Conservation (phyloP, 2,888 invertebrate species). For the Trichopria drosophilae region DNA sequence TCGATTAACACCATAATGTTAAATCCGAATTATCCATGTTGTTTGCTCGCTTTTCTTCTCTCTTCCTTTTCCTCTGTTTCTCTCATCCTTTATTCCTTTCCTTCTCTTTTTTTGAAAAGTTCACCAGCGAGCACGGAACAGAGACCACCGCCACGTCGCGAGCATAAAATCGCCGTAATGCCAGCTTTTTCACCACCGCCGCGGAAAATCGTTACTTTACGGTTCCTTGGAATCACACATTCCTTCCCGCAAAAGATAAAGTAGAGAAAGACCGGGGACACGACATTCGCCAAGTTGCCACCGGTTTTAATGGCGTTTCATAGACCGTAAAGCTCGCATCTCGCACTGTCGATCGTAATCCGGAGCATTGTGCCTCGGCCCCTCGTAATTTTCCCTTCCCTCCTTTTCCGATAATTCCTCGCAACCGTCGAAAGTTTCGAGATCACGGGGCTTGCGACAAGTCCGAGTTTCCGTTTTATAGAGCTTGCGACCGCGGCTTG, state of each 20-base stretch:
- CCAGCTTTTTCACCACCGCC: no score
- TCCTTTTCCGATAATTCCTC: constrained; percentile 35
- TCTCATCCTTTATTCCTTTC: constrained; percentile 23
- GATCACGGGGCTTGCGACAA: constrained; percentile 10
- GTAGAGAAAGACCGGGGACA: constrained; percentile 22
- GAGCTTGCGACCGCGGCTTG: constrained; percentile 19
- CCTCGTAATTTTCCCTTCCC: no score
- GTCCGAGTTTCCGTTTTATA: constrained; percentile 2
- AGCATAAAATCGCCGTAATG: no score
- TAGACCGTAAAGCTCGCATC: constrained; percentile 42
- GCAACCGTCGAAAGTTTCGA: constrained; percentile 26
- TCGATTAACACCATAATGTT: constrained; percentile 20
- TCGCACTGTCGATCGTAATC: constrained; percentile 30
- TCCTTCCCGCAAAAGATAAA: constrained; percentile 30
- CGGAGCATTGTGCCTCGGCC: no score
- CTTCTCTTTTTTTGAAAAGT: constrained; percentile 9
- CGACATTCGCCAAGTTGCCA: constrained; percentile 3
- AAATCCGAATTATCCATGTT: constrained; percentile 22
- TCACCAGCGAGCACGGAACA: no score
- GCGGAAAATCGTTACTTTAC: no score
- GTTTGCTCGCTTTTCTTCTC: constrained; percentile 9
- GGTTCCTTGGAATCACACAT: no score
- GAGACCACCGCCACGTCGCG: no score
- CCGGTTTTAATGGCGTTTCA: constrained; percentile 35
- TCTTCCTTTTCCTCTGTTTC: constrained; percentile 1